phyloP scores from a whole-genome alignment of 2,888 invertebrate species.

The Boloria euphrosyne region DNA sequence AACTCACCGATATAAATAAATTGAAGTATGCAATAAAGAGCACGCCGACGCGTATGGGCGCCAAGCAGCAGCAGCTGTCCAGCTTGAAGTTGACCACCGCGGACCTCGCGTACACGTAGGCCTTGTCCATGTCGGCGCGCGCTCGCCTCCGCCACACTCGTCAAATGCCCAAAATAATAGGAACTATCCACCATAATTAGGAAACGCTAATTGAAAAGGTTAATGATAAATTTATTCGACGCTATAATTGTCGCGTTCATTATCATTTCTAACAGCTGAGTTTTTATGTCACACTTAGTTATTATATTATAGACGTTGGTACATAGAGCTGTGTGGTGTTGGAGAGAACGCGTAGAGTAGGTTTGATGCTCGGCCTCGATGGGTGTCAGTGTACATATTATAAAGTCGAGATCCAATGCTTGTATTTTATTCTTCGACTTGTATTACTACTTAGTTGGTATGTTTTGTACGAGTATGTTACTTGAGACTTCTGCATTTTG shows the following conservation, averaged over 20 bases:
- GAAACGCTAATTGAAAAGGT: slow-evolving; percentile 64
- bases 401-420: no score
- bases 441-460: no score
- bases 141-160: slow-evolving; percentile 6
- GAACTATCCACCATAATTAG: slow-evolving; percentile 58
- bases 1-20: slow-evolving; percentile 57
- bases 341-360: not conserved
- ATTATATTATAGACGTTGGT: not conserved
- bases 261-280: slow-evolving; percentile 8
- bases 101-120: slow-evolving; percentile 52
- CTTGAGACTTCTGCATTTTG: no score
- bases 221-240: slow-evolving; percentile 43
- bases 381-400: no score
- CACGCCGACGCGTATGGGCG: slow-evolving; percentile 59
- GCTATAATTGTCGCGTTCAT: slow-evolving; percentile 26
- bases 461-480: no score
- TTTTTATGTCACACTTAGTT: not conserved
- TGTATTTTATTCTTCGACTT: no score
- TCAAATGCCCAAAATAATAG: slow-evolving; percentile 46
- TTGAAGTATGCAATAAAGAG: slow-evolving; percentile 59
- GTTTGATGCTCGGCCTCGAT: not conserved
- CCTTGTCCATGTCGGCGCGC: slow-evolving; percentile 50
- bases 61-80: slow-evolving; percentile 59
- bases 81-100: slow-evolving; percentile 56
- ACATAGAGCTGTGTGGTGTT: no score